These are phyloP conservation scores for Dasypolia templi DNA, from an alignment of 2,888 invertebrate species.

Conservation along the genomic window DNA sequence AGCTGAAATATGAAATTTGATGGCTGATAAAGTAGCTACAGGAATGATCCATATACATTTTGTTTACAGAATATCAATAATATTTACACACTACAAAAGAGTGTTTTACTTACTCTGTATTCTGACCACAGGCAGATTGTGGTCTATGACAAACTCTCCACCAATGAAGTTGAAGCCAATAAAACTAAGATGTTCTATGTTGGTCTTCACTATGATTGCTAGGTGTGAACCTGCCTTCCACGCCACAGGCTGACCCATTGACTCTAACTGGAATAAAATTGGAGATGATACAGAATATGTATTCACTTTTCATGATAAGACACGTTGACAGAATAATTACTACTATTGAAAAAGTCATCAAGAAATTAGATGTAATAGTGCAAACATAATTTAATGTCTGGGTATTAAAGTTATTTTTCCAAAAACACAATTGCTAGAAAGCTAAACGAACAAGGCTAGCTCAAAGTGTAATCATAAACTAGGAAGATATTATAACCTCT, in stretches of 20 bases:
- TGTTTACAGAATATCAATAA: no score
- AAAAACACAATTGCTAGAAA: background rate
- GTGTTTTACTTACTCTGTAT: constrained; percentile 93
- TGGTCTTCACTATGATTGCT: constrained; percentile 94
- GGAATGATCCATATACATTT: no score
- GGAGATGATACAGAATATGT: background rate
- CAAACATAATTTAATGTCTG: background rate
- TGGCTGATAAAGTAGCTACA: background rate
- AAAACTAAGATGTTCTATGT: constrained; percentile 93
- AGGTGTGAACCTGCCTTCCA: constrained; percentile 95
- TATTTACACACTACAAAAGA: background rate
- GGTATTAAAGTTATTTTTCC: background rate
- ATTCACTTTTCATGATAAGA: no score
- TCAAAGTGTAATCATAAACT: background rate
- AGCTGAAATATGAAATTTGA: constrained; percentile 74
- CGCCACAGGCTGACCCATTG: constrained; percentile 94
- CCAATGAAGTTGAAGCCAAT: constrained; percentile 93
- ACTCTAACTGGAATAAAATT: constrained; percentile 91
- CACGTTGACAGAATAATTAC: background rate
- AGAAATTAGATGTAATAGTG: background rate
- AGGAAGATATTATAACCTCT: background rate
- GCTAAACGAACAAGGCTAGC: background rate
- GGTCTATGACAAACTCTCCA: constrained; percentile 93
- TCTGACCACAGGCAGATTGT: constrained; percentile 93
- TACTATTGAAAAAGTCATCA: background rate